phyloP scores from a whole-genome alignment of 2,888 invertebrate species.

The Drosophila rellima region DNA sequence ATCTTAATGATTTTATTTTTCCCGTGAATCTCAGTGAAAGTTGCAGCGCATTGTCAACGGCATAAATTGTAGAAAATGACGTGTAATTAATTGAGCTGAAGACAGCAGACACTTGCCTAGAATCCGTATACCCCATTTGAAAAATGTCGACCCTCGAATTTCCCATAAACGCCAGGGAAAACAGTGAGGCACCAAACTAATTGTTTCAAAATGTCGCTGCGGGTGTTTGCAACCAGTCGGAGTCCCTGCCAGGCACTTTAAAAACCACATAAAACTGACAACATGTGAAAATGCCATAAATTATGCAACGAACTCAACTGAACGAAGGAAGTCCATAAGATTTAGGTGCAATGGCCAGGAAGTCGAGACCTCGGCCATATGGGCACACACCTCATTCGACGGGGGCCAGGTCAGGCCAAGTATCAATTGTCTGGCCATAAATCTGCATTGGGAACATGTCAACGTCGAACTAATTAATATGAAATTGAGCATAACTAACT shows the following conservation, averaged over 20 bases:
- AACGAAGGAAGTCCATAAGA: conserved; percentile 58
- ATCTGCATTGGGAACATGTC: conserved; percentile 63
- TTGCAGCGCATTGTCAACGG: conserved; percentile 44
- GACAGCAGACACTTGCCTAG: conserved; percentile 50
- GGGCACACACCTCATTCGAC: conserved; percentile 66
- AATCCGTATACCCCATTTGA: conserved; percentile 59
- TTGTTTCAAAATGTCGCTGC: conserved; percentile 77
- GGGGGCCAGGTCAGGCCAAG: conserved; percentile 27
- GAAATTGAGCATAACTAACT: conserved; percentile 73
- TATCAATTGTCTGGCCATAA: conserved; percentile 73
- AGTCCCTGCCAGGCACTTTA: conserved; percentile 53
- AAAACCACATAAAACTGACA: conserved; percentile 82
- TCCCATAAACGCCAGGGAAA: conserved; percentile 18
- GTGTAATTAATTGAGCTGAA: conserved; percentile 55
- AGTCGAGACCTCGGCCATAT: conserved; percentile 67
- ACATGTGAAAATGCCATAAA: conserved; percentile 83
- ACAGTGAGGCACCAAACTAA: conserved; percentile 50
- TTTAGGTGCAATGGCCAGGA: conserved; percentile 68
- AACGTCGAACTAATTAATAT: conserved; percentile 70
- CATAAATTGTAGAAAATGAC: conserved; percentile 68
- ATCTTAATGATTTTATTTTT: conserved; percentile 4
- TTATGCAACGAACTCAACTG: conserved; percentile 46
- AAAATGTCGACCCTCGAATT: conserved; percentile 57
- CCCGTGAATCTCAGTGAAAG: not conserved
- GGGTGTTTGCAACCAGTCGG: conserved; percentile 57